These are phyloP conservation scores for Morus bassanus DNA, from an alignment of 2,797 vertebrate genomes.

Conservation along the genomic window DNA sequence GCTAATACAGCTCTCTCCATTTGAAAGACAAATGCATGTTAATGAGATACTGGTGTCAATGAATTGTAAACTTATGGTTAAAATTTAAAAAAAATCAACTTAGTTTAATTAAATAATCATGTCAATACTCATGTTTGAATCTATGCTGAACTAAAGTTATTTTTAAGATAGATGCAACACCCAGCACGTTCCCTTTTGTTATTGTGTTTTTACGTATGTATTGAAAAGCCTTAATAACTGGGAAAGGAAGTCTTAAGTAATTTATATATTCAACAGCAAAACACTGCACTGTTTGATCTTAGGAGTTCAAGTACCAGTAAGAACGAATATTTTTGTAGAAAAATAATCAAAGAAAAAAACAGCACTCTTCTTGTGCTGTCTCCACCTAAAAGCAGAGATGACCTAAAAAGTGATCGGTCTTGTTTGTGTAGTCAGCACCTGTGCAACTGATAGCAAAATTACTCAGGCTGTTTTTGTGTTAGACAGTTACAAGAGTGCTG, in stretches of 20 bases:
- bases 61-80: not conserved
- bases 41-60: not conserved
- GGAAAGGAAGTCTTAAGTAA: not conserved
- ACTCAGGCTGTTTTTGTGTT: not conserved
- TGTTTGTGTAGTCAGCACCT: not conserved
- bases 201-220: rapidly evolving
- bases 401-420: too few species aligned
- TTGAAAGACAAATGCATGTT: not conserved
- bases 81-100: not conserved
- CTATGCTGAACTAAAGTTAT: not conserved
- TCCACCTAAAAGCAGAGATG: not conserved
- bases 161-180: not conserved
- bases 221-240: not conserved
- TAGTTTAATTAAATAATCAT: not conserved
- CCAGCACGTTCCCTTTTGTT: not conserved
- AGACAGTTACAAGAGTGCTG: rapidly evolving
- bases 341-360: not conserved
- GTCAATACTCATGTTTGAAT: not conserved
- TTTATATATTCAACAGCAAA: not conserved
- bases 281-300: not conserved
- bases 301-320: not conserved
- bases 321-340: not conserved
- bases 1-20: not conserved
- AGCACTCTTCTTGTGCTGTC: too few species aligned
- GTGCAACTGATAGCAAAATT: not conserved